Evolutionary conservation across 2,113 vertebrate genomes (phyloP), one percentile per base, ranked within the genome.

Genomic region (Albula goreensis): DNA sequence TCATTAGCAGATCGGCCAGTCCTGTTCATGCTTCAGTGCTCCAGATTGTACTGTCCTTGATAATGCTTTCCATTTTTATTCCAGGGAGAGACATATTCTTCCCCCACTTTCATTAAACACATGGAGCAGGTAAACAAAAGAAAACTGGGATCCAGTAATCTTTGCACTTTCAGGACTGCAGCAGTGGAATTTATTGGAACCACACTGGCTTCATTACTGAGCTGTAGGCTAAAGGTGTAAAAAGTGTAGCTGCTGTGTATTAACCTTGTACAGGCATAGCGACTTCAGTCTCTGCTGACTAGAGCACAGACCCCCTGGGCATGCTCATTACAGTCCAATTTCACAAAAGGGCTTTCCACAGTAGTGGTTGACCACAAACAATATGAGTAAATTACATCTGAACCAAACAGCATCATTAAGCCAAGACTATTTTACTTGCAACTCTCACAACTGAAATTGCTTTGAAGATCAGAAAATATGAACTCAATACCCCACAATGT

Each of bases 11-110:
- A 88, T 84, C 85, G 83, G 66, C 86, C 70, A 89, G 84, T 51
- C 83, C 60, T 83, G 84, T 84, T 90, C 87, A 86, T 79, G 85
- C 86, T 85, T 82, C 41, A 83, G 77, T 78, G 83, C 70, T 7
- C 88, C 87, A 88, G 6, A 56, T 86, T 87, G 56, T 31, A 0
- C 51, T 78, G 90, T 94, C 93, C 92, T 92, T 93, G 87, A 90
- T 86, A 92, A 80, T n/a, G 15, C 83, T 19, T 63, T 63, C 31
- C 31, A 41, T 41, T 63, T 63, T 17, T 4, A 63, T 63, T 63
- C 11, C 12, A 17, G 15, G 4, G 60, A 17, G 60, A 63, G 15
- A 63, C 12, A 63, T 19, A 63, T 19, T 17, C 17, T 12, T 63
- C 53, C 17, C 4, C 60, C 15, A 13, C 17, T 15, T 63, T 63